Conservation (phyloP, 2,888 invertebrate species). For the Morpho deidamia region DNA sequence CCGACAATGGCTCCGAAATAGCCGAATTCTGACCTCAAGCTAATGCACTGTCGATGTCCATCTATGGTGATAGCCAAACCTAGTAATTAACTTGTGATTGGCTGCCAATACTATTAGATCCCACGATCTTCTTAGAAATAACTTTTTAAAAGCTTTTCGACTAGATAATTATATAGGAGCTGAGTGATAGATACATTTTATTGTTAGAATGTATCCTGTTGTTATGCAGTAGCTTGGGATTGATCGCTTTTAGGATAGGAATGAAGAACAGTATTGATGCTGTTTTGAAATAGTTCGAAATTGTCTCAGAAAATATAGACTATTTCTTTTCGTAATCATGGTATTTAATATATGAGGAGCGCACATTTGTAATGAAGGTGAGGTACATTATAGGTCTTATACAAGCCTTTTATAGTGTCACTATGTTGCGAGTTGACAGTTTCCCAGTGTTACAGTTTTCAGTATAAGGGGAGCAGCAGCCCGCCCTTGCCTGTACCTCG, state of each 20-base stretch:
- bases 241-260: slow-evolving; percentile 35
- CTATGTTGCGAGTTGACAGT: too few relatives aligned
- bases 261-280: slow-evolving; percentile 54
- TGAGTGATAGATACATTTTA: slow-evolving; percentile 50
- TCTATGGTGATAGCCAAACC: slow-evolving; percentile 64
- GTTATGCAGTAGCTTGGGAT: slow-evolving; percentile 59
- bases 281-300: slow-evolving; percentile 27
- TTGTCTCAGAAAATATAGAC: too few relatives aligned
- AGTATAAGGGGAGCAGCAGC: too few relatives aligned
- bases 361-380: too few relatives aligned
- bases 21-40: slow-evolving; percentile 40
- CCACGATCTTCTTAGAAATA: slow-evolving; percentile 71
- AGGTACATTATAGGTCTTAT: too few relatives aligned
- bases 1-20: slow-evolving; percentile 24
- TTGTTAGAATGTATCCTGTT: slow-evolving; percentile 50
- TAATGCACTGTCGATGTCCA: slow-evolving; percentile 64
- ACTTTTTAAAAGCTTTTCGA: slow-evolving; percentile 75
- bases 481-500: too few relatives aligned
- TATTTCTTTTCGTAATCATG: too few relatives aligned
- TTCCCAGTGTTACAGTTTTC: too few relatives aligned
- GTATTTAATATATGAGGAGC: too few relatives aligned
- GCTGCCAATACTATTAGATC: slow-evolving; percentile 54
- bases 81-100: slow-evolving; percentile 68
- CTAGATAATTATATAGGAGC: slow-evolving; percentile 70
- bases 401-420: too few relatives aligned